Evolutionary conservation across 2,113 vertebrate species (phyloP).

Genomic region (Pygoscelis adeliae): DNA sequence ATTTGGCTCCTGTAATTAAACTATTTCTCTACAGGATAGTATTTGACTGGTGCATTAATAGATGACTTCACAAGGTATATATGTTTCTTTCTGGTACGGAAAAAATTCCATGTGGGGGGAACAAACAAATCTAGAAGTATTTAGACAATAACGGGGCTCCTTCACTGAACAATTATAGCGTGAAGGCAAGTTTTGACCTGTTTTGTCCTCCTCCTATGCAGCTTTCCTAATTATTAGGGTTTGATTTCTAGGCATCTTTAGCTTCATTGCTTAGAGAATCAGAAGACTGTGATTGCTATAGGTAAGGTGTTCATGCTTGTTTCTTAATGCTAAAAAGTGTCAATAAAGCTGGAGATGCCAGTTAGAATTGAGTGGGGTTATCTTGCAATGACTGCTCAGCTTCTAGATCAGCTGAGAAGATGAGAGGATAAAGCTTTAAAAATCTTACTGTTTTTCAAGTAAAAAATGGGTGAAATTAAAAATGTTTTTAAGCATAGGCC

Average conservation of each 20-base stretch:
- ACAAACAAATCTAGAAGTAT: neutral
- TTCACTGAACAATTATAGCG: neutral
- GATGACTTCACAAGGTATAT: neutral
- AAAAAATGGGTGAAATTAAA: neutral
- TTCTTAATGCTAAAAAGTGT: neutral
- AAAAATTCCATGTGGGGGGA: neutral
- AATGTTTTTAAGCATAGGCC: neutral
- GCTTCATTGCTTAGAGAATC: neutral
- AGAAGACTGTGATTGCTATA: neutral
- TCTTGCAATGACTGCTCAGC: neutral
- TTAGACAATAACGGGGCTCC: neutral
- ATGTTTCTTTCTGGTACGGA: neutral
- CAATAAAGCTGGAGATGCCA: neutral
- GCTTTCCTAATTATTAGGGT: neutral
- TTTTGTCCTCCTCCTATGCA: neutral
- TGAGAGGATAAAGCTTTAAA: neutral
- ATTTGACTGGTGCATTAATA: neutral
- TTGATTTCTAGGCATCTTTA: neutral
- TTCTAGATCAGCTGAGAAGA: neutral
- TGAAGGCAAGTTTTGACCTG: neutral
- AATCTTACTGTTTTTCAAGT: neutral
- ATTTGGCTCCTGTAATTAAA: neutral
- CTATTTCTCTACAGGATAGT: neutral
- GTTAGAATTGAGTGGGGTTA: neutral
- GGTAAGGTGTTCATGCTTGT: neutral